These are phyloP conservation scores for Corythucha ciliata DNA, from an alignment of 2,888 invertebrate genomes.

Conservation along the genomic window DNA sequence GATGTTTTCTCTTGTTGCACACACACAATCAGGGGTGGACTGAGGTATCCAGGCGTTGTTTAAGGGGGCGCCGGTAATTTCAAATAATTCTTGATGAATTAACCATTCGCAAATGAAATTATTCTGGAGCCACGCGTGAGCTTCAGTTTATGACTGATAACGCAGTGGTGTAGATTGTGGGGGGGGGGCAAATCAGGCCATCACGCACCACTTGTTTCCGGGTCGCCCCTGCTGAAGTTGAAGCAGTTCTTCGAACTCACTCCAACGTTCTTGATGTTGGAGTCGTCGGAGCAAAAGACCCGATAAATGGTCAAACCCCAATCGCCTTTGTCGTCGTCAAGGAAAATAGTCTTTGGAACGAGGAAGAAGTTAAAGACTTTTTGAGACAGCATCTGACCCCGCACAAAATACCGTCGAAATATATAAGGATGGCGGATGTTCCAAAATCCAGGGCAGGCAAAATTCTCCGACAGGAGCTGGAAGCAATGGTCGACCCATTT, in stretches of 20 bases:
- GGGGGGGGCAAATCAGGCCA: too few relatives aligned
- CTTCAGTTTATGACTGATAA: too few relatives aligned
- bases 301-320: slow-evolving; percentile 62
- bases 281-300: slow-evolving; percentile 66
- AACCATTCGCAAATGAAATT: too few relatives aligned
- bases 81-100: too few relatives aligned
- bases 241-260: slow-evolving; percentile 64
- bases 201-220: too few relatives aligned
- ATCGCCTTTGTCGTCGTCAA: slow-evolving; percentile 62
- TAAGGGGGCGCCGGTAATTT: too few relatives aligned
- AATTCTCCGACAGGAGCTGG: slow-evolving; percentile 60
- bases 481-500: slow-evolving; percentile 35
- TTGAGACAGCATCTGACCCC: slow-evolving; percentile 49
- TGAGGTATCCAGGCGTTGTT: too few relatives aligned
- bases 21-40: too few relatives aligned
- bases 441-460: slow-evolving; percentile 70
- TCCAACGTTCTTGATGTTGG: slow-evolving; percentile 64
- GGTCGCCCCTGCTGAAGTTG: slow-evolving; percentile 81
- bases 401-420: slow-evolving; percentile 65
- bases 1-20: too few relatives aligned
- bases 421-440: slow-evolving; percentile 57
- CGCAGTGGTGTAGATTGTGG: too few relatives aligned
- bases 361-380: slow-evolving; percentile 44
- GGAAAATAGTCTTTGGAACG: slow-evolving; percentile 37
- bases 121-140: too few relatives aligned